These are phyloP conservation scores for Baryphthengus martii DNA, from an alignment of 2,113 vertebrate species.

Conservation along the genomic window DNA sequence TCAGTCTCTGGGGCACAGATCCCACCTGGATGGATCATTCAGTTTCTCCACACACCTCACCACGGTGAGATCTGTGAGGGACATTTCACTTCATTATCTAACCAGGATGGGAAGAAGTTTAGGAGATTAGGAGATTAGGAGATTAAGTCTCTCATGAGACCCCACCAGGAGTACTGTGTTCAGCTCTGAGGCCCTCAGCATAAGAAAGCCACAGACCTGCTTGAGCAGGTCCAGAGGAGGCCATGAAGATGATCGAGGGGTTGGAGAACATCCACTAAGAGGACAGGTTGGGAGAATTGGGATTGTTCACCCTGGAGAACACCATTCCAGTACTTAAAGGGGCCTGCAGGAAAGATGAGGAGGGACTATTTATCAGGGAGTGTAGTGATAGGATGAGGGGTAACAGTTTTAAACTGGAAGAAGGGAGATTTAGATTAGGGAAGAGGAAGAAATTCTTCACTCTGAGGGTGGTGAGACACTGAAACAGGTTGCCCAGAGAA, in stretches of 20 bases:
- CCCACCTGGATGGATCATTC: neutral
- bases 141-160: neutral
- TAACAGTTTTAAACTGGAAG: neutral
- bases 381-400: neutral
- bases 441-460: neutral
- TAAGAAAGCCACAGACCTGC: neutral
- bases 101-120: neutral
- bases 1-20: neutral
- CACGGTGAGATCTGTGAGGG: neutral
- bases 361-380: neutral
- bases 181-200: neutral
- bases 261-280: neutral
- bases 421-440: neutral
- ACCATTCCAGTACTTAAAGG: neutral
- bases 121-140: neutral
- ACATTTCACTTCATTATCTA: neutral
- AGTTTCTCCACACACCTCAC: neutral
- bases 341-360: neutral
- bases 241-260: neutral
- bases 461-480: neutral
- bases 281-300: neutral
- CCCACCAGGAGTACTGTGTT: neutral
- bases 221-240: neutral
- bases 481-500: neutral
- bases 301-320: neutral